Evolutionary conservation across 2,113 vertebrate genomes (phyloP).

Genomic region (Psittacula cyanocephala): DNA sequence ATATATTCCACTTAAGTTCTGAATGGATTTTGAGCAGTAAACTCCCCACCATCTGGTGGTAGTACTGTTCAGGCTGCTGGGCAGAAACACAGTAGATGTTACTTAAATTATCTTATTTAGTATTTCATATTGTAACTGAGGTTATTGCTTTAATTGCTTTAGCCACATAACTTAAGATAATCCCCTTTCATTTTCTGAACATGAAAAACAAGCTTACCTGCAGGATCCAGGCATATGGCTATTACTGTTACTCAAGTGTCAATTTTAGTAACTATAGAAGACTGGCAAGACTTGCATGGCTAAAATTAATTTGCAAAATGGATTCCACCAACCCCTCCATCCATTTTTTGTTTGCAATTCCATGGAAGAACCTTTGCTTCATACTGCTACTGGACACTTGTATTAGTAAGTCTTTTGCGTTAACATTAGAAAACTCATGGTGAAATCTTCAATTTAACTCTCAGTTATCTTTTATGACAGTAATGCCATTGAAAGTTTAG

Average conservation of each 20-base stretch:
- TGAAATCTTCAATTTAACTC: not conserved
- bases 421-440: not conserved
- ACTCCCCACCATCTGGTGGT: not conserved
- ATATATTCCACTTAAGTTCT: not conserved
- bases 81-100: not conserved
- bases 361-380: not conserved
- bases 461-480: not conserved
- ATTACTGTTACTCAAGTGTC: not conserved
- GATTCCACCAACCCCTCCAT: not conserved
- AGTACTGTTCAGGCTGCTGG: not conserved
- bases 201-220: not conserved
- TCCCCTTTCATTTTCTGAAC: not conserved
- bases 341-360: not conserved
- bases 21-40: not conserved
- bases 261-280: not conserved
- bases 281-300: not conserved
- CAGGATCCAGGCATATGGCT: not conserved
- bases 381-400: not conserved
- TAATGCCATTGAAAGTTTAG: not conserved
- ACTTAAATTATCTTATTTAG: not conserved
- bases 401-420: not conserved
- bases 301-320: not conserved
- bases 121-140: not conserved
- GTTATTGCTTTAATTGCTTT: not conserved
- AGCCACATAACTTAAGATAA: not conserved